These are phyloP conservation scores for Heteromormyrus szaboi DNA, from an alignment of 2,797 vertebrate genomes.

Conservation along the genomic window DNA sequence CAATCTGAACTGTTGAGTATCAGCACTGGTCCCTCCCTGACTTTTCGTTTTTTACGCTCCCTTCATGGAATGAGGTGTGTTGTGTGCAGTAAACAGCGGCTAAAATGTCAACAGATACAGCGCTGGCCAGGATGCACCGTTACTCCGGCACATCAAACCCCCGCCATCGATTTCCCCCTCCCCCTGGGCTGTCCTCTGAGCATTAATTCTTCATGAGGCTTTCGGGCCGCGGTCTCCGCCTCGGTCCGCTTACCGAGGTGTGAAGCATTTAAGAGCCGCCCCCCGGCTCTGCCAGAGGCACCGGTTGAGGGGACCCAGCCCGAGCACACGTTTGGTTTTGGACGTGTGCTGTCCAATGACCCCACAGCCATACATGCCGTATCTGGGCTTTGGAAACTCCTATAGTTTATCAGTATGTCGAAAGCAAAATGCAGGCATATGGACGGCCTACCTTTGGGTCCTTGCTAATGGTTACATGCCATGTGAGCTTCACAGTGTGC, in stretches of 20 bases:
- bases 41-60: no score
- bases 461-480: constrained; percentile 39
- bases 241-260: constrained; percentile 92
- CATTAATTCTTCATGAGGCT: constrained; percentile 99
- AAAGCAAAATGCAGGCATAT: neutral
- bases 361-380: neutral
- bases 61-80: neutral
- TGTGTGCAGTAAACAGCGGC: neutral
- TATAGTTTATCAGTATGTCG: neutral
- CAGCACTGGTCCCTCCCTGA: neutral
- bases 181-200: constrained; percentile 98
- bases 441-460: neutral
- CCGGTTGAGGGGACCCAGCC: constrained; percentile 32
- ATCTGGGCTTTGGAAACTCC: neutral
- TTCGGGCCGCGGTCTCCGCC: constrained; percentile 83
- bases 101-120: constrained; percentile 60
- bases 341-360: neutral
- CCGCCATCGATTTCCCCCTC: constrained; percentile 98
- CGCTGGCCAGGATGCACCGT: constrained; percentile 97
- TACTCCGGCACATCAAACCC: constrained; percentile 87
- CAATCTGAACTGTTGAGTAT: neutral
- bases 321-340: neutral
- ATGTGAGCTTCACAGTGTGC: constrained; percentile 49
- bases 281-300: constrained; percentile 61
- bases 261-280: constrained; percentile 81